These are phyloP conservation scores for Agrochola lychnidis DNA, from an alignment of 2,888 invertebrate species.

Conservation along the genomic window DNA sequence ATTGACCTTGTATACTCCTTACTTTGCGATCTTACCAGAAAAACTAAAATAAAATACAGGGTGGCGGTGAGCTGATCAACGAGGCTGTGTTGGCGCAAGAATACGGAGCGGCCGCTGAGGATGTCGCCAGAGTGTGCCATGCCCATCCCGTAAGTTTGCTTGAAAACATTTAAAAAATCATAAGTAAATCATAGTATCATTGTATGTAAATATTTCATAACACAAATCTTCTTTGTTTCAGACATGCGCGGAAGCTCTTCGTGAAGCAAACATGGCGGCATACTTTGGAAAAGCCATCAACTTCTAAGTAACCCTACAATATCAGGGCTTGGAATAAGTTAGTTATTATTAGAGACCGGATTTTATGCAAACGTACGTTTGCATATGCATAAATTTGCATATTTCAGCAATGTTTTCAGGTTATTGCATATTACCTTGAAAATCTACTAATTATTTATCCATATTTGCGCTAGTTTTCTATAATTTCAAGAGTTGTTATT, in stretches of 20 bases:
- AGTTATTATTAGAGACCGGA: constrained; percentile 45
- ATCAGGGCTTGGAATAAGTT: constrained; percentile 69
- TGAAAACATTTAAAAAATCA: not conserved
- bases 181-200: not conserved
- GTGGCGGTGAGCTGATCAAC: constrained; percentile 99
- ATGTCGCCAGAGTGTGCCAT: constrained; percentile 99
- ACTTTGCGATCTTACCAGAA: not conserved
- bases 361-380: constrained; percentile 7
- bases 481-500: not conserved
- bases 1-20: not conserved
- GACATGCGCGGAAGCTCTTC: constrained; percentile 99
- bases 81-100: constrained; percentile 99
- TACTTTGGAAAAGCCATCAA: constrained; percentile 99
- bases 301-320: constrained; percentile 92
- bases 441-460: not conserved
- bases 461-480: not conserved
- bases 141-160: constrained; percentile 97
- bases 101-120: constrained; percentile 99
- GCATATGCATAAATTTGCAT: constrained; percentile 7
- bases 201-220: not conserved
- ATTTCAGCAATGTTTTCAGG: not conserved
- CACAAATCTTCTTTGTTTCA: constrained; percentile 77
- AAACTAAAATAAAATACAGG: constrained; percentile 88
- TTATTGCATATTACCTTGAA: constrained; percentile 7
- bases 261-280: constrained; percentile 99